phyloP scores from a whole-genome alignment of 37 sponge, comb jelly and placozoan species.

The Cliona cf. orientalis region DNA sequence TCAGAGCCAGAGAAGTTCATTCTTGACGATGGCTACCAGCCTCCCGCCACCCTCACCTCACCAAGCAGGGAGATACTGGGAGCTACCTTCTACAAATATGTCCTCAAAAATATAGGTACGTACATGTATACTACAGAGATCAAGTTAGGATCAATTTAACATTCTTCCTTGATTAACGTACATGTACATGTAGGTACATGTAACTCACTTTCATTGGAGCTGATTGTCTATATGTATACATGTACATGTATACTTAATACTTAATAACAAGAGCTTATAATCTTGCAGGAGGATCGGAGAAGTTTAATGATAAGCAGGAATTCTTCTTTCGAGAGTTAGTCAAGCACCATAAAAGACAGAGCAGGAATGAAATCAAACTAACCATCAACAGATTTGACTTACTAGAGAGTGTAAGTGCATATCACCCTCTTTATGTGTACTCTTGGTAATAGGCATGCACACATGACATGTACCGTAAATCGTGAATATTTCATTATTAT shows the following conservation, averaged over 20 bases:
- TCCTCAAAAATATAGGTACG: conserved; percentile 80
- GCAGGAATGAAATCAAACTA: conserved; percentile 29
- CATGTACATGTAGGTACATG: not conserved
- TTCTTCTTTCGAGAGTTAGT: conserved; percentile 68
- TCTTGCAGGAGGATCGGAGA: conserved; percentile 80
- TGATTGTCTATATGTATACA: too few species aligned
- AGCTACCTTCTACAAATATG: conserved; percentile 74
- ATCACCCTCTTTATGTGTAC: too few species aligned
- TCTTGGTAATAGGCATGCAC: too few species aligned
- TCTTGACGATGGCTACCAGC: conserved; percentile 65
- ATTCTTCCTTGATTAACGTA: not conserved
- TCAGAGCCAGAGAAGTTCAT: conserved; percentile 45
- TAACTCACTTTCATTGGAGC: too few species aligned
- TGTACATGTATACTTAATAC: not conserved
- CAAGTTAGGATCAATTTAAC: not conserved
- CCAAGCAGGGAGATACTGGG: conserved; percentile 44
- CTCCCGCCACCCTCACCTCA: conserved; percentile 42
- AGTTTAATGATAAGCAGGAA: conserved; percentile 71
- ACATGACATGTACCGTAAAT: too few species aligned
- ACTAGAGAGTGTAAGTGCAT: conserved; percentile 64
- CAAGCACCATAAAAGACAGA: conserved; percentile 28
- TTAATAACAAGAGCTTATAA: not conserved
- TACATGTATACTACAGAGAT: too few species aligned
- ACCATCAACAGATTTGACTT: conserved; percentile 47
- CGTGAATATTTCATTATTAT: not conserved